phyloP scores from a whole-genome alignment of 1,140 invertebrate species.

The Thalassaphorura encarpata region DNA sequence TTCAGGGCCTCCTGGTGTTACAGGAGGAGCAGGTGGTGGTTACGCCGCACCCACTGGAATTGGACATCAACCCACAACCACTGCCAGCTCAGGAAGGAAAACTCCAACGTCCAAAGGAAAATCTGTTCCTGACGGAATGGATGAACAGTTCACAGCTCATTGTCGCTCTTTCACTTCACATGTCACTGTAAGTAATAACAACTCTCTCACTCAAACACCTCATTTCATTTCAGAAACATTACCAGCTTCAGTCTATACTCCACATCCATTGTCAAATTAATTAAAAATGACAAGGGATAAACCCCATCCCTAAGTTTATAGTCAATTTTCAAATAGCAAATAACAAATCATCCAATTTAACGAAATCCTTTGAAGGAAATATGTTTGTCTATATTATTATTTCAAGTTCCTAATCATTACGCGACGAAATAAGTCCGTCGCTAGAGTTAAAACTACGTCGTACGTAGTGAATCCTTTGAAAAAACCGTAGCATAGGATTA shows the following conservation, averaged over 20 bases:
- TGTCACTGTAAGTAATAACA: slow-evolving; percentile 40
- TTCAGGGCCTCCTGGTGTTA: slow-evolving; percentile 7
- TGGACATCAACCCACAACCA: not conserved
- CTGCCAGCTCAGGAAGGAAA: slow-evolving; percentile 21
- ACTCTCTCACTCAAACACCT: not conserved
- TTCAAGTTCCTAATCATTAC: too few relatives aligned
- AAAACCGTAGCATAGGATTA: too few relatives aligned
- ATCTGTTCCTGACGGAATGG: slow-evolving; percentile 43
- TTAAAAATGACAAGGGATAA: too few relatives aligned
- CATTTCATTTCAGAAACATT: not conserved
- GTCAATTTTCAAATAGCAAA: too few relatives aligned
- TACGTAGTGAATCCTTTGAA: too few relatives aligned
- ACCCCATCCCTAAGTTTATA: too few relatives aligned
- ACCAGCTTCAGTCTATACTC: not conserved
- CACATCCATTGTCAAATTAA: not conserved
- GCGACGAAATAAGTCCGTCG: too few relatives aligned
- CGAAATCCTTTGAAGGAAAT: too few relatives aligned
- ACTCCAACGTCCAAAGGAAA: slow-evolving; percentile 32
- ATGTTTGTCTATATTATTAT: too few relatives aligned
- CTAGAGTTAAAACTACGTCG: too few relatives aligned
- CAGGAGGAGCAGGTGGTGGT: slow-evolving; percentile 8
- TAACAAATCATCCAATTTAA: too few relatives aligned
- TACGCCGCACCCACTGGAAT: slow-evolving; percentile 23
- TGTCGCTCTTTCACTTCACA: slow-evolving; percentile 54
- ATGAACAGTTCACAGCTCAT: slow-evolving; percentile 54